A percentile compares a stretch with the other conserved stretches of the same genome.
phyloP scores from a whole-genome alignment of 2,888 invertebrate genomes.

The Pseudococcus jackbeardsleyi region DNA sequence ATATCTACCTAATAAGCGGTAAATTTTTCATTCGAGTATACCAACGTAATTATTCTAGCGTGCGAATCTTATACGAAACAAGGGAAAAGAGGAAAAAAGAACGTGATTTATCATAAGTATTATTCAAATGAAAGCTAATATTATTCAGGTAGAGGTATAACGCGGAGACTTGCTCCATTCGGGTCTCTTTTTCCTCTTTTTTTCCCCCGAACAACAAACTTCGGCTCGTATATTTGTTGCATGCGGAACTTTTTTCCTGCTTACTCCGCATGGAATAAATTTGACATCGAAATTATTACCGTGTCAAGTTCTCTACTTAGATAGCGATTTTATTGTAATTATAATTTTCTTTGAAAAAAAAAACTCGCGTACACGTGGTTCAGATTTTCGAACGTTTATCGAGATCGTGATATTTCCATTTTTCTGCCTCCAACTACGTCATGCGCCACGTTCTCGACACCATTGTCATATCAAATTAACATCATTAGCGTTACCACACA shows the following conservation, averaged over 20 bases:
- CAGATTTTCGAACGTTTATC: conserved; percentile 7
- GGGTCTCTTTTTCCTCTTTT: conserved; percentile 2
- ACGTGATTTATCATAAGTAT: conserved; percentile 45
- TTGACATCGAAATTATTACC: conserved; percentile 45
- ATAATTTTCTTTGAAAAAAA: not conserved
- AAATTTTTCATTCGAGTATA: conserved; percentile 33
- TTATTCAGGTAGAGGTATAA: not conserved
- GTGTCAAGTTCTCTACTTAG: conserved; percentile 27
- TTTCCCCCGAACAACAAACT: conserved; percentile 3
- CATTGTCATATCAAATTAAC: conserved; percentile 23
- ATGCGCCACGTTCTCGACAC: not conserved
- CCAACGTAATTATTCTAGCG: conserved; percentile 33
- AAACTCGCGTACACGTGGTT: not conserved
- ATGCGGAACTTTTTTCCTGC: conserved; percentile 15
- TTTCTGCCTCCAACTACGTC: not conserved
- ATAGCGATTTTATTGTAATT: conserved; percentile 34
- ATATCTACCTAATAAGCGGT: conserved; percentile 6
- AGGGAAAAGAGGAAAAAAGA: not conserved
- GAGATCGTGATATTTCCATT: conserved; percentile 4
- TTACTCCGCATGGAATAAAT: conserved; percentile 38
- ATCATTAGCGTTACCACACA: conserved; percentile 28
- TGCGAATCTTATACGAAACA: not conserved
- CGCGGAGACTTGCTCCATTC: not conserved
- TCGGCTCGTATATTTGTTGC: not conserved
- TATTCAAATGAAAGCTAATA: conserved; percentile 50